Evolutionary conservation across 1,140 invertebrate genomes (phyloP).

Genomic region (Hormaphis cornu): DNA sequence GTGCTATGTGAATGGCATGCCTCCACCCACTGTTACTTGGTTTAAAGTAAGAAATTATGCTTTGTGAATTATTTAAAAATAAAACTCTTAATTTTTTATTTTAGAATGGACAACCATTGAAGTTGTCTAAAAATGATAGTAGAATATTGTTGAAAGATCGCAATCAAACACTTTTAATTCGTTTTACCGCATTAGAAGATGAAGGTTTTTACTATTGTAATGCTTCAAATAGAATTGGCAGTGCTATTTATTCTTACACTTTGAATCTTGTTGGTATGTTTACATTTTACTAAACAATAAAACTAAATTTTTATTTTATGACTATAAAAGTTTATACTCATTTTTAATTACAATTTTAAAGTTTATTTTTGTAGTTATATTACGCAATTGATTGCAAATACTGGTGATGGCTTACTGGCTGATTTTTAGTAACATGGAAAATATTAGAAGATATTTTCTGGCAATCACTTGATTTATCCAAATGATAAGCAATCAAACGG

Average conservation of each 20-base stretch:
- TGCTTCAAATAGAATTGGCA: slow-evolving; percentile 42
- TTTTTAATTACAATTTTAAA: too few species aligned
- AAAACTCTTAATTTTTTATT: slow-evolving; percentile 23
- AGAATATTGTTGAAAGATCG: slow-evolving; percentile 39
- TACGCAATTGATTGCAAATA: too few species aligned
- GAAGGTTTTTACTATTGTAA: slow-evolving; percentile 43
- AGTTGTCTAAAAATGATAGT: slow-evolving; percentile 36
- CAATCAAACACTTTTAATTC: slow-evolving; percentile 42
- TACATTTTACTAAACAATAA: background rate
- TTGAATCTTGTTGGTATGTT: slow-evolving; percentile 32
- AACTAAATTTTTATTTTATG: background rate
- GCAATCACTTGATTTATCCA: too few species aligned
- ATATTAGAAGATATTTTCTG: too few species aligned
- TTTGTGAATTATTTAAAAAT: background rate
- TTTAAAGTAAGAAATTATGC: slow-evolving; percentile 41
- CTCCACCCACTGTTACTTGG: slow-evolving; percentile 44
- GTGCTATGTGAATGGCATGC: slow-evolving; percentile 43
- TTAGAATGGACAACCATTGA: slow-evolving; percentile 36
- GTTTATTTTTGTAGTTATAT: too few species aligned
- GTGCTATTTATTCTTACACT: slow-evolving; percentile 34
- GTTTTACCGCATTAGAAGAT: slow-evolving; percentile 41
- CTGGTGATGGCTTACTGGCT: too few species aligned
- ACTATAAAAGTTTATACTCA: too few species aligned
- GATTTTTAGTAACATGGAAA: too few species aligned
- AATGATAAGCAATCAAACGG: too few species aligned